phyloP scores from a whole-genome alignment of 2,113 vertebrate species.

The Silurus asotus region DNA sequence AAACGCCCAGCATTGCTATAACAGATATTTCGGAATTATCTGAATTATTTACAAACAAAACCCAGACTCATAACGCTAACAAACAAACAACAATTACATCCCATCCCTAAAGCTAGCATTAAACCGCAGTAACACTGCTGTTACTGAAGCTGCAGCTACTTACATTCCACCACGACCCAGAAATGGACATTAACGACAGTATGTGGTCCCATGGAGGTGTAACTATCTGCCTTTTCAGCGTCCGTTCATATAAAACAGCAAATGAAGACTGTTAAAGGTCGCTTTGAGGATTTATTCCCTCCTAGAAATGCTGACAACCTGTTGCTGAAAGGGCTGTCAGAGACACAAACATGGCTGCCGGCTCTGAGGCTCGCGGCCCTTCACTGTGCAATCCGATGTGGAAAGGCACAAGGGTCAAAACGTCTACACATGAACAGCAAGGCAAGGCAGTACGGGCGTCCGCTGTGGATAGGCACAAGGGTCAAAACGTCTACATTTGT shows the following conservation, averaged over 20 bases:
- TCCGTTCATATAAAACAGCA: background rate
- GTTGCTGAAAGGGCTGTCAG: conserved; percentile 50
- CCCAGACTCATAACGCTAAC: background rate
- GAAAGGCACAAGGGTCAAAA: background rate
- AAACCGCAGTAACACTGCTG: background rate
- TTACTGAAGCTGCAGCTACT: conserved; percentile 23
- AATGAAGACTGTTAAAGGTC: background rate
- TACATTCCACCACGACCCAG: conserved; percentile 36
- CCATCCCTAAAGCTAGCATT: background rate
- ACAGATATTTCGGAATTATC: background rate
- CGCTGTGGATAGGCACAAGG: too few species aligned
- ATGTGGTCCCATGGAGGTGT: conserved; percentile 2
- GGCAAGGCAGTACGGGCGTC: too few species aligned
- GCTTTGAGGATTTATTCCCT: background rate
- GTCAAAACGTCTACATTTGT: background rate
- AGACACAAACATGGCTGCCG: conserved; percentile 51
- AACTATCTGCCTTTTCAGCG: background rate
- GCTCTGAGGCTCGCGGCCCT: background rate
- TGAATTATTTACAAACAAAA: background rate
- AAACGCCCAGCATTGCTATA: background rate
- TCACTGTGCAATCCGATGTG: background rate
- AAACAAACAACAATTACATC: background rate
- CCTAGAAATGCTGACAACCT: conserved; percentile 41
- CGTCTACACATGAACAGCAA: too few species aligned
- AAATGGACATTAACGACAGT: conserved; percentile 14